Conservation (phyloP, 2,113 vertebrate genomes). For the Cervus canadensis region DNA sequence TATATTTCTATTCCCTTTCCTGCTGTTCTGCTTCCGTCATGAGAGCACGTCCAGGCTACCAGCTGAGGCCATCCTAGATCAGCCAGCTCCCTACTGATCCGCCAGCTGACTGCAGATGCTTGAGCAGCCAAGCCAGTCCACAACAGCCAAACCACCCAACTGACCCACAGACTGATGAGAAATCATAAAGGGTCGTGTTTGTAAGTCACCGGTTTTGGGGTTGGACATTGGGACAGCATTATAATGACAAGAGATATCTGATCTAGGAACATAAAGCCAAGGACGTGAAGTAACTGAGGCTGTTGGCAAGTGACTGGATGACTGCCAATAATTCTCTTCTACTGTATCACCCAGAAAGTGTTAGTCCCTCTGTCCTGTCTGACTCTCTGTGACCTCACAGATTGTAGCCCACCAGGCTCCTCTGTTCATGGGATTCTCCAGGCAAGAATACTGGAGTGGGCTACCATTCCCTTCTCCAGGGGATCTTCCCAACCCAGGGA, state of each 20-base stretch:
- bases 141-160: not conserved
- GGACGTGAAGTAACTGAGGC: not conserved
- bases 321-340: not conserved
- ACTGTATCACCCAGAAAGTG: not conserved
- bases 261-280: not conserved
- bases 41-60: rapidly evolving
- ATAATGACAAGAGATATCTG: not conserved
- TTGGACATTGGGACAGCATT: not conserved
- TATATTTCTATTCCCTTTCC: not conserved
- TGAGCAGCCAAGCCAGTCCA: not conserved
- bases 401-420: not conserved
- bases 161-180: not conserved
- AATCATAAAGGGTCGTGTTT: not conserved
- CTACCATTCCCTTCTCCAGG: not conserved
- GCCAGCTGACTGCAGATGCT: rapidly evolving
- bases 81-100: not conserved
- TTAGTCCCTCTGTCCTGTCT: not conserved
- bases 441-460: not conserved
- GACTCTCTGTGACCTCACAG: not conserved
- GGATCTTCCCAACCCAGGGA: not conserved
- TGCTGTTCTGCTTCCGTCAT: not conserved
- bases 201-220: not conserved
- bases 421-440: not conserved
- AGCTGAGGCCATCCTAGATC: not conserved
- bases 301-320: not conserved